Conservation (phyloP, 2,113 vertebrate species). For the Crotalus tigris region DNA sequence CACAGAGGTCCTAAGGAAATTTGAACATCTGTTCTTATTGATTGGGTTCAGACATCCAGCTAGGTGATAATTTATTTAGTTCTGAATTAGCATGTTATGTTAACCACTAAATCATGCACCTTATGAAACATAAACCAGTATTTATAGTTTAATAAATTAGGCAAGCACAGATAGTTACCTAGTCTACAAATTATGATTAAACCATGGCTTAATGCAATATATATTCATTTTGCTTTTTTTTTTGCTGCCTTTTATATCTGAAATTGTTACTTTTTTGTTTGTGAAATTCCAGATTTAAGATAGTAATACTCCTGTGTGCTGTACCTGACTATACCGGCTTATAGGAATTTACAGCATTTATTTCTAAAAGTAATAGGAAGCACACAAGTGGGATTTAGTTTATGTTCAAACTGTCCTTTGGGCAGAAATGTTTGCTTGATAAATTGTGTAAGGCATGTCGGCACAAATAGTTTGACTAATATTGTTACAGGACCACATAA, state of each 20-base stretch:
- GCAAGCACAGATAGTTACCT: not conserved
- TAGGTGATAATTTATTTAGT: not conserved
- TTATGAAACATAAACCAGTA: not conserved
- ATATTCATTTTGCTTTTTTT: not conserved
- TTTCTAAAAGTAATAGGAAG: not conserved
- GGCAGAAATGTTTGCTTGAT: not conserved
- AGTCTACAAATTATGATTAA: not conserved
- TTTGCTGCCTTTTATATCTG: not conserved
- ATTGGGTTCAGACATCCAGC: not conserved
- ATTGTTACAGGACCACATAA: not conserved
- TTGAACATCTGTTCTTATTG: not conserved
- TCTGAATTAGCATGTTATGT: not conserved
- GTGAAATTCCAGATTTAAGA: not conserved
- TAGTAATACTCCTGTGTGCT: not conserved
- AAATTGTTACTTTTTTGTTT: not conserved
- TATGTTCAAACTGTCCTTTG: slow-evolving; percentile 8
- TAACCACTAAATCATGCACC: not conserved
- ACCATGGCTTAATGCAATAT: not conserved
- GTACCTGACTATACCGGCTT: not conserved
- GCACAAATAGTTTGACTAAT: not conserved
- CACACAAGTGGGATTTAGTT: not conserved
- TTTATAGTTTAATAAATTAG: not conserved
- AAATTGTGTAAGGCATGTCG: not conserved
- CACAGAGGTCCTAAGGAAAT: not conserved
- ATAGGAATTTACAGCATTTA: not conserved